Percentiles rank a stretch among this genome's conserved stretches.
Evolutionary conservation across 2,797 vertebrate species (phyloP).

Genomic region (Cossypha caffra): DNA sequence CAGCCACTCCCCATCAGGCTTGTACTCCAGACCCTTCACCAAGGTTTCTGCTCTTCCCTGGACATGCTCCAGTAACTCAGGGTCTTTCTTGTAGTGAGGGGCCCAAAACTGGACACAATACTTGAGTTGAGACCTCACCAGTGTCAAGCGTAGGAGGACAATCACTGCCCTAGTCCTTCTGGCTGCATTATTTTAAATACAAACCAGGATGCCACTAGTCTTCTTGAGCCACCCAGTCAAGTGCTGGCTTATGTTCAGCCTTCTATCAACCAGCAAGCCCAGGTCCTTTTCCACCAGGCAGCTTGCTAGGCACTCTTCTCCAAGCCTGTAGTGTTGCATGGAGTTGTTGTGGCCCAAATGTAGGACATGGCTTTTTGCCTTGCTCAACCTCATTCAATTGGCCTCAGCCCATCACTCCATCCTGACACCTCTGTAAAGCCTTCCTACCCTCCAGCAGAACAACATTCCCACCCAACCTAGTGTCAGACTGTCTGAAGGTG

Average conservation of each 20-base stretch:
- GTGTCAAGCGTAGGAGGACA: accelerated
- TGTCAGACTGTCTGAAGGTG: neutral
- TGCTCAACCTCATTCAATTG: neutral
- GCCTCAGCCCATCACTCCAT: neutral
- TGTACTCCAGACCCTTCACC: neutral
- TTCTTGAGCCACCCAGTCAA: neutral
- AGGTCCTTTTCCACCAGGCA: accelerated
- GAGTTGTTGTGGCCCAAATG: neutral
- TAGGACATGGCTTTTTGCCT: accelerated
- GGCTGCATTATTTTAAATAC: neutral
- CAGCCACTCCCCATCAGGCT: neutral
- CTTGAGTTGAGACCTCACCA: neutral
- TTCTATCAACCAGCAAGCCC: neutral
- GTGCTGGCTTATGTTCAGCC: neutral
- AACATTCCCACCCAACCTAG: too few relatives aligned
- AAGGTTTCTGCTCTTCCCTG: neutral
- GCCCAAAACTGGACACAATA: neutral
- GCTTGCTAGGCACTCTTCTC: neutral
- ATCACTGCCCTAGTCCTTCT: neutral
- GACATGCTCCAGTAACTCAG: neutral
- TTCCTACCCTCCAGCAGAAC: neutral
- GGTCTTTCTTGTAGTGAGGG: neutral
- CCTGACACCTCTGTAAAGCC: neutral
- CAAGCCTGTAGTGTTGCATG: neutral
- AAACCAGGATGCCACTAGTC: neutral